A percentile compares a stretch with the other conserved stretches of the same genome.
Conservation (phyloP, 1,140 invertebrate species). For the Drosophila triauraria region DNA sequence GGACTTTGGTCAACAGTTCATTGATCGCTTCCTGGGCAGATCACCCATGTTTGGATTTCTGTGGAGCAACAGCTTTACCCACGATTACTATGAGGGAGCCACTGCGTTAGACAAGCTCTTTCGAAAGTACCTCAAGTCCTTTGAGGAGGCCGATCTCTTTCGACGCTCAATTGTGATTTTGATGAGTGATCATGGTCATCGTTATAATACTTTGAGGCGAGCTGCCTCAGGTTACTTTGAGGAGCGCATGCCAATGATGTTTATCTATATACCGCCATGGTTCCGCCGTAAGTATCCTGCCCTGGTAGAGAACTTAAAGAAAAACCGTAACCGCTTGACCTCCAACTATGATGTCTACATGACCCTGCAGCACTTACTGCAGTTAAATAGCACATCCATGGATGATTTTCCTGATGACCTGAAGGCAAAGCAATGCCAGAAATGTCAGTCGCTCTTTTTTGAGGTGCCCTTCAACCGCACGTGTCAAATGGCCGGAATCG, state of each 20-base stretch:
- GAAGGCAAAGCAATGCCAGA: slow-evolving; percentile 84
- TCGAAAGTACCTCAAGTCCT: slow-evolving; percentile 86
- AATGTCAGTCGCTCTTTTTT: slow-evolving; percentile 89
- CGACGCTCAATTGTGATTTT: slow-evolving; percentile 91
- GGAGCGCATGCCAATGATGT: slow-evolving; percentile 94
- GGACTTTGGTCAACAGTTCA: slow-evolving; percentile 87
- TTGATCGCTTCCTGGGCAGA: slow-evolving; percentile 65
- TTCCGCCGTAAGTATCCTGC: slow-evolving; percentile 88
- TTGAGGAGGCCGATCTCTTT: slow-evolving; percentile 87
- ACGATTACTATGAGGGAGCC: slow-evolving; percentile 89
- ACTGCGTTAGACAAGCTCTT: slow-evolving; percentile 88
- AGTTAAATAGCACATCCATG: slow-evolving; percentile 41
- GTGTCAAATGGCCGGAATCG: slow-evolving; percentile 89
- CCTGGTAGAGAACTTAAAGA: slow-evolving; percentile 88
- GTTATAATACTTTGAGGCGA: slow-evolving; percentile 91
- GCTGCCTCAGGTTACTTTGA: slow-evolving; percentile 91
- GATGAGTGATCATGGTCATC: slow-evolving; percentile 96
- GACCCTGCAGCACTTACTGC: slow-evolving; percentile 85
- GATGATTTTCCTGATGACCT: slow-evolving; percentile 17
- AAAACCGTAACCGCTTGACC: slow-evolving; percentile 90
- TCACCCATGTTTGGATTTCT: slow-evolving; percentile 90
- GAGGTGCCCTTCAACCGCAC: slow-evolving; percentile 88
- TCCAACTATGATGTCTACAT: slow-evolving; percentile 93
- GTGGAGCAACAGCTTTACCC: slow-evolving; percentile 91
- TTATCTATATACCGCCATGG: slow-evolving; percentile 90